These are phyloP conservation scores for Baryphthengus martii DNA, from an alignment of 2,113 vertebrate genomes.

Conservation along the genomic window DNA sequence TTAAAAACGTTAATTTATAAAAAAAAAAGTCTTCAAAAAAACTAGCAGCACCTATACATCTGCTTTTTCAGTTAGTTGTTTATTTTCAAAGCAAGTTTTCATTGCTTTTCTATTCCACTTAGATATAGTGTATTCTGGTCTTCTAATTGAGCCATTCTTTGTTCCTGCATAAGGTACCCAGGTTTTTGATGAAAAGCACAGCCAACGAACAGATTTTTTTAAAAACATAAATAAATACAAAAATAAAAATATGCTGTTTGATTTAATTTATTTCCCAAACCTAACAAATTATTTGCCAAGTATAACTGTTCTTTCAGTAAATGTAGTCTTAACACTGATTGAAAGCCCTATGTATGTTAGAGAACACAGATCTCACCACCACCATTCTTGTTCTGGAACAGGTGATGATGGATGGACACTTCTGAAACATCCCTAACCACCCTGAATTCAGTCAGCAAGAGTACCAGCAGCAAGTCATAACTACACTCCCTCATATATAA, in stretches of 20 bases:
- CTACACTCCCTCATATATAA: background rate
- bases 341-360: background rate
- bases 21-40: background rate
- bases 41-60: background rate
- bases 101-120: background rate
- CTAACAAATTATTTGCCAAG: background rate
- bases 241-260: background rate
- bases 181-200: background rate
- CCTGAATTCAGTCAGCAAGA: background rate
- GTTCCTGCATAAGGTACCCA: background rate
- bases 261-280: background rate
- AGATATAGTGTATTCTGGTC: background rate
- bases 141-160: background rate
- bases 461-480: fast-evolving
- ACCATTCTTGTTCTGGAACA: background rate
- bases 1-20: background rate
- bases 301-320: background rate
- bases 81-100: background rate
- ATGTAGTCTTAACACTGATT: background rate
- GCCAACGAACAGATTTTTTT: background rate
- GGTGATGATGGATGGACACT: background rate
- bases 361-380: background rate
- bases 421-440: background rate
- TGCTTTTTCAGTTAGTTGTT: background rate
- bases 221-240: background rate